Percentiles rank a stretch among this genome's conserved stretches.
phyloP scores from a whole-genome alignment of 2,888 invertebrate species.

The Acronicta leporina region DNA sequence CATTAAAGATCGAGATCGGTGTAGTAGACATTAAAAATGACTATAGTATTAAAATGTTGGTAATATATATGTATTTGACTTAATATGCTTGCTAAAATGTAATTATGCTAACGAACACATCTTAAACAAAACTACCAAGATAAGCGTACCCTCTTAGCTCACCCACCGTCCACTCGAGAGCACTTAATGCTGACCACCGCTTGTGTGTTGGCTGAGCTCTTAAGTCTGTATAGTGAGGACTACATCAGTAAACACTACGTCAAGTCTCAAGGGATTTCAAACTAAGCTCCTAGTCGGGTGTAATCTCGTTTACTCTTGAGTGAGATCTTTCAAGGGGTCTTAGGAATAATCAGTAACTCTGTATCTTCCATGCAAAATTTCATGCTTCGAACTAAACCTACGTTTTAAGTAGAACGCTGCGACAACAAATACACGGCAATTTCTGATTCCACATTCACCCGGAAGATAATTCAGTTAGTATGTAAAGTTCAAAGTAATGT shows the following conservation, averaged over 20 bases:
- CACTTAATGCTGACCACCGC: slow-evolving; percentile 22
- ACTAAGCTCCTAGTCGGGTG: neutral
- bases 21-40: no score
- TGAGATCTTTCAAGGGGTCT: no score
- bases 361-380: no score
- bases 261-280: slow-evolving; percentile 3
- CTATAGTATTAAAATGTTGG: no score
- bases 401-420: no score
- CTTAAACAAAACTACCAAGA: neutral
- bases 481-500: slow-evolving; percentile 10
- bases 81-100: no score
- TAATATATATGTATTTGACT: no score
- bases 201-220: slow-evolving; percentile 23
- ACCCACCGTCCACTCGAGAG: slow-evolving; percentile 11
- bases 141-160: neutral
- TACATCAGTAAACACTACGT: slow-evolving; percentile 20
- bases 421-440: no score
- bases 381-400: no score
- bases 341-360: no score
- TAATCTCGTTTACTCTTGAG: slow-evolving; percentile 16
- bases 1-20: no score
- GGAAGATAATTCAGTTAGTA: slow-evolving; percentile 13
- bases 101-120: neutral
- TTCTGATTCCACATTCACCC: slow-evolving; percentile 1
- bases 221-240: slow-evolving; percentile 7